Conservation (phyloP, 2,113 vertebrate species). For the Crotalus tigris region DNA sequence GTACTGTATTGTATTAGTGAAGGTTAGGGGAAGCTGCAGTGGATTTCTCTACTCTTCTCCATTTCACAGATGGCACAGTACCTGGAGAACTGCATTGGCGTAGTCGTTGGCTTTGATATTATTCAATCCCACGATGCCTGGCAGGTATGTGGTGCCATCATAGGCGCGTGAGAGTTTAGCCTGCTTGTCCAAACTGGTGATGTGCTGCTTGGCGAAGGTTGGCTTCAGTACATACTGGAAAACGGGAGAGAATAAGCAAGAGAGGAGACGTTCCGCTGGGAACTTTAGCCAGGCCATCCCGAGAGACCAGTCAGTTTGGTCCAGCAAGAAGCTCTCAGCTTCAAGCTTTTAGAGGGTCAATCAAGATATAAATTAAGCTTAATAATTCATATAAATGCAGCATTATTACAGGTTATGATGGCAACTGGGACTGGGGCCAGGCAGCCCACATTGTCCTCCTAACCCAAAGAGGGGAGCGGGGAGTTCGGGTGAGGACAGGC, state of each 20-base stretch:
- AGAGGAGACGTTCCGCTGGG: not conserved
- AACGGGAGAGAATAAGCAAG: not conserved
- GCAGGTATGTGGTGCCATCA: constrained; percentile 96
- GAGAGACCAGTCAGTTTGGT: not conserved
- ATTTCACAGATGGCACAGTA: constrained; percentile 41
- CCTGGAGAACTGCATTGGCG: constrained; percentile 93
- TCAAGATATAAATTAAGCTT: not conserved
- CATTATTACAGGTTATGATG: too few species aligned
- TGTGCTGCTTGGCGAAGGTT: constrained; percentile 92
- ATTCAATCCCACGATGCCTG: constrained; percentile 95
- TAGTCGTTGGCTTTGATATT: constrained; percentile 99
- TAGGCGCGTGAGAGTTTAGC: constrained; percentile 93
- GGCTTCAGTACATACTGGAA: constrained; percentile 92
- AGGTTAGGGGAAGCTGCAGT: not conserved
- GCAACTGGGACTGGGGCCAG: too few species aligned
- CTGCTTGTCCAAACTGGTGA: constrained; percentile 89
- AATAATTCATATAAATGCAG: too few species aligned
- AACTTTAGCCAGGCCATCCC: not conserved
- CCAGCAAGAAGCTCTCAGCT: too few species aligned
- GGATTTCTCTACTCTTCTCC: not conserved
- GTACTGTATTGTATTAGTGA: too few species aligned
- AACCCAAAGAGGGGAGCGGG: too few species aligned
- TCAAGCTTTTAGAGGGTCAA: not conserved
- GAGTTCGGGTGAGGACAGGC: too few species aligned
- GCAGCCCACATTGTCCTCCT: too few species aligned